Conservation (phyloP, 2,797 vertebrate genomes). For the Paratrypauchen microcephalus region DNA sequence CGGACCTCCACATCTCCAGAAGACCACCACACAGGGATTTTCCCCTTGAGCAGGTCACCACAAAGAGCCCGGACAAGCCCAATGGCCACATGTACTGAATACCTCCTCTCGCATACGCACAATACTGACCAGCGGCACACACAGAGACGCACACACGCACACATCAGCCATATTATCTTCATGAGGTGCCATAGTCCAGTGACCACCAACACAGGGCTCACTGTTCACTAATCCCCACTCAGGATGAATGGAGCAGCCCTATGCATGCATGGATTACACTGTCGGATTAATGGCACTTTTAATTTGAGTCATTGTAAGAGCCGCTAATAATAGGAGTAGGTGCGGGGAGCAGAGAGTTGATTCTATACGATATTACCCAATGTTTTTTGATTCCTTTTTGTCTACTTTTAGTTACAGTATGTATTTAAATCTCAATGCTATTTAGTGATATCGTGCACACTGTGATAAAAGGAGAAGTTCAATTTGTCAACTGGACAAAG, state of each 20-base stretch:
- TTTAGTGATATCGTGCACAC: neutral
- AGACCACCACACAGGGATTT: constrained; percentile 77
- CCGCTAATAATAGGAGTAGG: constrained; percentile 51
- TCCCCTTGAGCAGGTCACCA: constrained; percentile 75
- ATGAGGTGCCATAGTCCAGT: constrained; percentile 74
- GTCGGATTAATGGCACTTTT: constrained; percentile 72
- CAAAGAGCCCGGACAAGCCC: constrained; percentile 70
- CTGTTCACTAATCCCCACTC: constrained; percentile 73
- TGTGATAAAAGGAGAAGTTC: too few species aligned
- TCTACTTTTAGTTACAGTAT: neutral
- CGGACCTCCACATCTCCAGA: constrained; percentile 50
- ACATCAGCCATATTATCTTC: constrained; percentile 63
- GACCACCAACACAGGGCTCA: constrained; percentile 75
- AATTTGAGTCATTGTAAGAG: constrained; percentile 71
- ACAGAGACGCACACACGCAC: constrained; percentile 49
- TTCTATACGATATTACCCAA: constrained; percentile 43
- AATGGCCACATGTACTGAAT: constrained; percentile 71
- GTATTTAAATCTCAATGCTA: neutral
- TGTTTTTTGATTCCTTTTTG: constrained; percentile 33
- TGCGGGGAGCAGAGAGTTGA: constrained; percentile 39
- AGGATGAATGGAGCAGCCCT: constrained; percentile 58
- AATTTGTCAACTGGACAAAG: too few species aligned
- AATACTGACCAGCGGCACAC: constrained; percentile 65
- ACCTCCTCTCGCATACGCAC: constrained; percentile 28
- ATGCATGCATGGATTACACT: constrained; percentile 71